Conservation (phyloP, 2,888 invertebrate species). For the Cactoblastis cactorum region DNA sequence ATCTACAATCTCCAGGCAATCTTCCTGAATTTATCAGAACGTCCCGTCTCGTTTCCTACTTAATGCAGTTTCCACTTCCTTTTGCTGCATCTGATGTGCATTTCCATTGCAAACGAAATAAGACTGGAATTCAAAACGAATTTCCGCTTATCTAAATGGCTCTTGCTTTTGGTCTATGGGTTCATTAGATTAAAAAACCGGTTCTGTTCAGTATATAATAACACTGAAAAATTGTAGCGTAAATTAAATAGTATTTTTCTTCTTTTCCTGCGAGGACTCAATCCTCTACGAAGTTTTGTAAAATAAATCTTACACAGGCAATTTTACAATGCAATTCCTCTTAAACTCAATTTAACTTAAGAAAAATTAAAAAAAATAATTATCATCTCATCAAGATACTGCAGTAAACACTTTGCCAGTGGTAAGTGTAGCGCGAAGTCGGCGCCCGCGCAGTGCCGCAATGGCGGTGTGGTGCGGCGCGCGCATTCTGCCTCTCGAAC, state of each 20-base stretch:
- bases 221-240: too few relatives aligned
- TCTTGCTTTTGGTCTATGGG: neutral
- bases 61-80: constrained; percentile 7
- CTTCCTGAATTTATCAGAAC: neutral
- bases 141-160: neutral
- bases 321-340: too few relatives aligned
- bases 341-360: too few relatives aligned
- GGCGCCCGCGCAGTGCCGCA: constrained; percentile 59
- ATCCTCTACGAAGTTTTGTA: too few relatives aligned
- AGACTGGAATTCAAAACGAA: neutral
- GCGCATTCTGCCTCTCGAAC: constrained; percentile 68
- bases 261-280: too few relatives aligned
- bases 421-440: constrained; percentile 35
- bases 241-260: too few relatives aligned
- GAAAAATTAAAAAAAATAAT: too few relatives aligned
- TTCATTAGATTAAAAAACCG: too few relatives aligned
- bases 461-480: constrained; percentile 78
- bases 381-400: neutral
- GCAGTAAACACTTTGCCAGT: constrained; percentile 10
- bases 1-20: neutral
- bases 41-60: neutral
- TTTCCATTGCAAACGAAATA: neutral
- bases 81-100: neutral
- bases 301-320: too few relatives aligned
- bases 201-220: too few relatives aligned